phyloP scores from a whole-genome alignment of 2,797 vertebrate species.

The Sebastes vulpes region DNA sequence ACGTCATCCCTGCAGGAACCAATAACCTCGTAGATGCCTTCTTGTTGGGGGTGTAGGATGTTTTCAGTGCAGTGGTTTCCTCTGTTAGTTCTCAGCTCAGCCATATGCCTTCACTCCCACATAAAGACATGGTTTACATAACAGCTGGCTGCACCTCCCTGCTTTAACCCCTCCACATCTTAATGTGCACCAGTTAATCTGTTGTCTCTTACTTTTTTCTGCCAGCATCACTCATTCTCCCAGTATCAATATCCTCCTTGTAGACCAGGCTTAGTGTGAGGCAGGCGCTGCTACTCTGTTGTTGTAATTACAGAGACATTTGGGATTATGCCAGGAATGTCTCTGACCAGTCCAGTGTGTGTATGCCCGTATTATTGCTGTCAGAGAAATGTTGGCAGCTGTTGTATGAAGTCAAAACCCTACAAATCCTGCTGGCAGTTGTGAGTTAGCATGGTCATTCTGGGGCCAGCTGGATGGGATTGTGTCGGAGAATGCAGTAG shows the following conservation, averaged over 20 bases:
- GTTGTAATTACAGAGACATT: conserved; percentile 35
- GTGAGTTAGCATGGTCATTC: background rate
- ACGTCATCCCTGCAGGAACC: too few relatives aligned
- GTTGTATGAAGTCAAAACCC: conserved; percentile 28
- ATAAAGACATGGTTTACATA: conserved; percentile 8
- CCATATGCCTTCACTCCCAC: conserved; percentile 20
- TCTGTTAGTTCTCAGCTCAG: background rate
- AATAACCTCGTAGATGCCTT: background rate
- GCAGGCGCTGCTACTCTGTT: conserved; percentile 1
- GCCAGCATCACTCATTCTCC: background rate
- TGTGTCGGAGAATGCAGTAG: background rate
- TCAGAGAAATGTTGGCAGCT: conserved; percentile 20
- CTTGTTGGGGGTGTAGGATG: background rate
- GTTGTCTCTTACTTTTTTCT: background rate
- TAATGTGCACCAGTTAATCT: conserved; percentile 2
- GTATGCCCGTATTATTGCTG: conserved; percentile 8
- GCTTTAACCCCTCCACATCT: conserved; percentile 3
- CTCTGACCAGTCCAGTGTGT: background rate
- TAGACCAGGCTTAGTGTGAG: conserved; percentile 1
- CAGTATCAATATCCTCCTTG: conserved; percentile 4
- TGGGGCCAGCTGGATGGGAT: conserved; percentile 6
- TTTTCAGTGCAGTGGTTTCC: background rate
- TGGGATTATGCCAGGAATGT: conserved; percentile 20
- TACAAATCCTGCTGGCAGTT: conserved; percentile 16
- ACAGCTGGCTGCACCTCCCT: conserved; percentile 20